Base-by-base conservation (phyloP, 2,797 vertebrate genomes). In the Hoplostethus atlanticus region DNA sequence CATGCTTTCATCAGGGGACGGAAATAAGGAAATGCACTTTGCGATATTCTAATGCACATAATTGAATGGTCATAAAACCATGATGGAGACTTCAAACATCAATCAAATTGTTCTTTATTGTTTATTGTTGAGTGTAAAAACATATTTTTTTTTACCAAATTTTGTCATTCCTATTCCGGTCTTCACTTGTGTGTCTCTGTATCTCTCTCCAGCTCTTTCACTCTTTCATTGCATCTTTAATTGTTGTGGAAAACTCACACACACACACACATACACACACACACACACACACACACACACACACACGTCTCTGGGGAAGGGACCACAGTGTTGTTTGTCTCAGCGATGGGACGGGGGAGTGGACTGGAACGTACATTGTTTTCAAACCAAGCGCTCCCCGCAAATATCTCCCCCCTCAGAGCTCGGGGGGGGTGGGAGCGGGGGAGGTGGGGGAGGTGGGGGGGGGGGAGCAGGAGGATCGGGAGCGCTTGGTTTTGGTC, bases 291-390 rank as follows among this genome's bases (percentile, higher is more conserved):
- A 21, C 21, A 21, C 21, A 21, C 21, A 21, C 21, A 21, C 21
- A 21, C 21, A 21, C 21, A 21, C 0, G 72, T 80, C 87, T 52
- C 80, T 59, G 16, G 80, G 85, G 79, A 84, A 7, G 68, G 83
- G 69, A 87, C 86, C 84, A 83, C 81, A 87, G 70, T 77, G 76
- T 83, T 88, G 86, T 88, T 88, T 88, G 87, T 88, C 76, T 90
- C 83, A 11, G 44, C 0, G 38, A 17, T 31, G 68, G 61, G 76
- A 86, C 64, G 21, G 25, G 46, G 62, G 59, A 71, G 70, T 12
- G 34, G 79, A 83, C 71, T 85, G 87, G 87, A 89, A 89, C 81
- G 71, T 59, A 65, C 84, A 90, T 90, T 91, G 88, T 92, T 90
- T 90, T 86, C 52, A 76, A 85, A 86, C 86, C 86, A 83, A 73